Conservation (phyloP, 2,113 vertebrate genomes). For the Pygoscelis adeliae region DNA sequence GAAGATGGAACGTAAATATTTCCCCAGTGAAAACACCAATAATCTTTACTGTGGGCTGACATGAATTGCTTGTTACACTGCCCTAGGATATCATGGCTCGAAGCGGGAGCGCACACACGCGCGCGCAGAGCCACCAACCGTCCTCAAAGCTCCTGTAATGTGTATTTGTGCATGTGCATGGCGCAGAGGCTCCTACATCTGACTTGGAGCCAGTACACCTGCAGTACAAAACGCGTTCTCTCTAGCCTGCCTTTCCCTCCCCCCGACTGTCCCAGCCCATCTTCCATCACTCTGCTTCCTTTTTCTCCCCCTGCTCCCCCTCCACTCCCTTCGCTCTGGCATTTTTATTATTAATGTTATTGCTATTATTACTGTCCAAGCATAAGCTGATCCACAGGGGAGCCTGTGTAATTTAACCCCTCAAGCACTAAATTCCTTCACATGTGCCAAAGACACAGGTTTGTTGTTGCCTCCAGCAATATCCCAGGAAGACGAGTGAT, state of each 20-base stretch:
- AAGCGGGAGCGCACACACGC: not conserved
- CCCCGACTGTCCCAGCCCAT: not conserved
- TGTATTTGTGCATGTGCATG: not conserved
- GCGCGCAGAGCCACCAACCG: not conserved
- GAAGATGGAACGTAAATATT: constrained; percentile 39
- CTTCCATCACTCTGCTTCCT: constrained; percentile 20
- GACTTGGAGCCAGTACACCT: constrained; percentile 25
- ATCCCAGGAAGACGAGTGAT: constrained; percentile 71
- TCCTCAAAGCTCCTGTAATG: not conserved
- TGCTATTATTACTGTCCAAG: constrained; percentile 68
- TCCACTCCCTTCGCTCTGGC: not conserved
- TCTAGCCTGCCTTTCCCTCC: not conserved
- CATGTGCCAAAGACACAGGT: constrained; percentile 73
- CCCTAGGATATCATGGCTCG: constrained; percentile 44
- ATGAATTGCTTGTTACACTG: constrained; percentile 48
- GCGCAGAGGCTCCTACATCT: not conserved
- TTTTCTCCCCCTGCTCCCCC: not conserved
- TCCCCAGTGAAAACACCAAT: constrained; percentile 58
- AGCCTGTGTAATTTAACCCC: constrained; percentile 70
- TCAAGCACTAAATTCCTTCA: constrained; percentile 69
- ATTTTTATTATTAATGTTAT: constrained; percentile 65
- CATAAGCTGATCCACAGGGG: constrained; percentile 67
- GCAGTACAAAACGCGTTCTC: not conserved
- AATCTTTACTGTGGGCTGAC: constrained; percentile 55
- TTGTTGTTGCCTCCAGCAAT: constrained; percentile 77